Percentiles rank a stretch among this genome's conserved stretches.
Conservation (phyloP, 2,113 vertebrate species). For the Chlamydotis undulata region DNA sequence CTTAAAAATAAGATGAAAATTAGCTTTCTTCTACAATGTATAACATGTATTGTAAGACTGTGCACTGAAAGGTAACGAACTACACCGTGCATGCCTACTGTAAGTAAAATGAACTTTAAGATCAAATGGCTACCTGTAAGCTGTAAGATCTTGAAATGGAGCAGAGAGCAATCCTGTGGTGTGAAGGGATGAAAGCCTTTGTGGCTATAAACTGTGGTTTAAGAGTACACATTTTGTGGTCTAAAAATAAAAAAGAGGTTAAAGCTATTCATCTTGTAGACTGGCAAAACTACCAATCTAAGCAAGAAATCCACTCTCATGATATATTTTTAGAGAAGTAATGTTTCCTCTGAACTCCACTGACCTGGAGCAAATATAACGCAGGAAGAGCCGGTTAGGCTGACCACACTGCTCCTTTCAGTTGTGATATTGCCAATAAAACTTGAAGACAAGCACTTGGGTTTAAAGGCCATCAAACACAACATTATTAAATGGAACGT, state of each 20-base stretch:
- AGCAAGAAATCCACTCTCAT: constrained; percentile 17
- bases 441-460: constrained; percentile 40
- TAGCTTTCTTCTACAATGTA: background rate
- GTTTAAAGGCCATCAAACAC: constrained; percentile 40
- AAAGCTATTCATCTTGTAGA: constrained; percentile 26
- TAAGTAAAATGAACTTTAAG: background rate
- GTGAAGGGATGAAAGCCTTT: constrained; percentile 24
- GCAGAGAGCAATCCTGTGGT: background rate
- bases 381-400: background rate
- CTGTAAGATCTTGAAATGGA: background rate
- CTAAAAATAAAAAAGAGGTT: constrained; percentile 36
- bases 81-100: background rate
- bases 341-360: constrained; percentile 32
- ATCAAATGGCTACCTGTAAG: background rate
- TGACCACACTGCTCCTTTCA: constrained; percentile 20
- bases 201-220: background rate
- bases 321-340: constrained; percentile 14
- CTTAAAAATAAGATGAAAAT: background rate
- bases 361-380: constrained; percentile 26
- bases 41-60: background rate
- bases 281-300: background rate
- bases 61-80: background rate
- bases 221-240: background rate
- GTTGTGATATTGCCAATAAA: constrained; percentile 59
- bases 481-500: constrained; percentile 33